phyloP scores from a whole-genome alignment of 2,888 invertebrate genomes.

The Vannuccia rotundouncinata region DNA sequence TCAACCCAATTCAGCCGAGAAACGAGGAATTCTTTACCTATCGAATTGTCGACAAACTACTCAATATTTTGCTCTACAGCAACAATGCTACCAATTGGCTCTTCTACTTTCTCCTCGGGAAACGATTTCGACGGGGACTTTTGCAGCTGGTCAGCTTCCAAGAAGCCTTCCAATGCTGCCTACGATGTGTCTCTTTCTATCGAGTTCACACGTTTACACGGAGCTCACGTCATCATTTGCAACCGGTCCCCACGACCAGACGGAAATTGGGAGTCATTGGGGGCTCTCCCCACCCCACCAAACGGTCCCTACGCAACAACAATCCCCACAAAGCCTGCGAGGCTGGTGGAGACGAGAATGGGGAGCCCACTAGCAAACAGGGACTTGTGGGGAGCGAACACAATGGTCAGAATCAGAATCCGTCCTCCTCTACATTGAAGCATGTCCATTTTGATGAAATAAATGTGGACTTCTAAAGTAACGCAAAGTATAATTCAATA shows the following conservation, averaged over 20 bases:
- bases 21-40: not conserved
- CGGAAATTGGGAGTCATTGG: not conserved
- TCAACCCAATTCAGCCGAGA: not conserved
- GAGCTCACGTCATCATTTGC: not conserved
- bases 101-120: conserved; percentile 32
- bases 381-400: not conserved
- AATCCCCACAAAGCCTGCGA: not conserved
- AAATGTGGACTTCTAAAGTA: too few species aligned
- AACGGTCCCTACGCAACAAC: not conserved
- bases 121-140: conserved; percentile 22
- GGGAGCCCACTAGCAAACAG: not conserved
- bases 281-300: not conserved
- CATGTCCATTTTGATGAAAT: not conserved
- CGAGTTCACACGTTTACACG: not conserved
- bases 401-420: not conserved
- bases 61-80: conserved; percentile 27
- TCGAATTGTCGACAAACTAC: conserved; percentile 14
- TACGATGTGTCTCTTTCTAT: not conserved
- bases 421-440: not conserved
- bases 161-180: not conserved
- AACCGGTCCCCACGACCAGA: not conserved
- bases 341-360: not conserved
- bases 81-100: conserved; percentile 35
- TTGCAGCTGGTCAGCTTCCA: not conserved
- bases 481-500: too few species aligned